These are phyloP conservation scores for Marasmarcha lunaedactyla DNA, from an alignment of 2,888 invertebrate genomes.

Conservation along the genomic window DNA sequence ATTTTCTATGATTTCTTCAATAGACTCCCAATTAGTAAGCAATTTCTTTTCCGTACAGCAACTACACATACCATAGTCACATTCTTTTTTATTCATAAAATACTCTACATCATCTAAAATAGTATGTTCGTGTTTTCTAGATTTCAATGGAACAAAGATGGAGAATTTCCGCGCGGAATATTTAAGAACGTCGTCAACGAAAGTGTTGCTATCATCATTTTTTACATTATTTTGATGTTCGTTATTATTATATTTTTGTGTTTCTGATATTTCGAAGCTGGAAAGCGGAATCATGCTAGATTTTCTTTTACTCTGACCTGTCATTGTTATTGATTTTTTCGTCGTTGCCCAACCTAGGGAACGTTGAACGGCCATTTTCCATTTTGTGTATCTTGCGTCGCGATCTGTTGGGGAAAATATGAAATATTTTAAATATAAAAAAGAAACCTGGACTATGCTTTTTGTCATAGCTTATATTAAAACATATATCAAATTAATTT, in stretches of 20 bases:
- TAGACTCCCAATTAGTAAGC: constrained; percentile 47
- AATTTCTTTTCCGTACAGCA: constrained; percentile 38
- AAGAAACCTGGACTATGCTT: background rate
- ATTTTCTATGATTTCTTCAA: constrained; percentile 59
- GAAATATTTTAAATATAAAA: background rate
- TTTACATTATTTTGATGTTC: constrained; percentile 22
- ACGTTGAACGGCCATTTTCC: constrained; percentile 95
- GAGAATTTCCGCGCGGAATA: constrained; percentile 54
- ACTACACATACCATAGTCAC: constrained; percentile 52
- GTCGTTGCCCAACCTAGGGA: constrained; percentile 89
- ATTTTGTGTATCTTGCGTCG: constrained; percentile 85
- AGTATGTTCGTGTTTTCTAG: constrained; percentile 32
- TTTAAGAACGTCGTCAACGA: constrained; percentile 38
- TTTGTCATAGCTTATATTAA: too few species aligned
- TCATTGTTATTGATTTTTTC: constrained; percentile 80
- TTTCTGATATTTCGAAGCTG: constrained; percentile 24
- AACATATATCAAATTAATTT: too few species aligned
- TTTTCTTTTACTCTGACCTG: constrained; percentile 73
- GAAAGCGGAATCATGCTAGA: constrained; percentile 31
- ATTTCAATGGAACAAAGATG: constrained; percentile 29
- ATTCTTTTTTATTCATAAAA: constrained; percentile 51
- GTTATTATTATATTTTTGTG: constrained; percentile 20
- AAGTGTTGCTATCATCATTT: constrained; percentile 19
- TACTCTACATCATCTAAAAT: constrained; percentile 52
- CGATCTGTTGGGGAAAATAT: constrained; percentile 70